Evolutionary conservation across 2,797 vertebrate species (phyloP), one percentile per base, ranked within the genome.

Genomic region (Galago senegalensis): DNA sequence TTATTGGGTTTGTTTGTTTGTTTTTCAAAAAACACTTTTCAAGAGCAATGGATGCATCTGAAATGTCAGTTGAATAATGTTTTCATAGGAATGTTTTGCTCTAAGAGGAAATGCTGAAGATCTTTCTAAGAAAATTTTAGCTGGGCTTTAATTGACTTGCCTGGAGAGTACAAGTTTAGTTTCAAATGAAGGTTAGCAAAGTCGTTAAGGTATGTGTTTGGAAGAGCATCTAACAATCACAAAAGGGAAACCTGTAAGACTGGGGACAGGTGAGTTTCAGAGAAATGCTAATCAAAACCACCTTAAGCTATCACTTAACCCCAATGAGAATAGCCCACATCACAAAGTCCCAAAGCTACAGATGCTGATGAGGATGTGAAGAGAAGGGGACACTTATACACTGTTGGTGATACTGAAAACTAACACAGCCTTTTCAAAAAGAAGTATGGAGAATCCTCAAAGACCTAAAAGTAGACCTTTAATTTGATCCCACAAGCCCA

Each of bases 21-120:
- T 96, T 97, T 56, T 85, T 95, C 43, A 17, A 77, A 72, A 72
- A 46, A 96, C 60, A 69, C 31, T 65, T 95, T 94, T 93, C 81
- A 95, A 85, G 76, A 93, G 53, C 75, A 87, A 61, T 49, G 61
- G 76, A 79, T 93, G 27, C 60, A 82, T 77, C 83, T 31, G 65
- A 87, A 82, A 83, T 87, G 23, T 61, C 70, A 94, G 89, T 31
- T 61, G 60, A 83, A 67, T 56, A 75, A 46, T 46, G 34, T 89
- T 91, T 58, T 91, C n/a, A 21, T 3, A 40, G 4, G 67, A 58
- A 60, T 43, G 25, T n/a, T 86, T 89, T 21, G 46, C 8, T 82
- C 34, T 69, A 63, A 43, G 88, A 29, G 43, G 79, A 85, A 80
- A 75, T 17, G 18, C 27, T 29, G 37, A 77, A 92, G 65, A 94